A percentile compares a stretch with the other conserved stretches of the same genome.
These are phyloP conservation scores for Manis crassicaudata DNA, from an alignment of 2,797 vertebrate species.

Conservation along the genomic window DNA sequence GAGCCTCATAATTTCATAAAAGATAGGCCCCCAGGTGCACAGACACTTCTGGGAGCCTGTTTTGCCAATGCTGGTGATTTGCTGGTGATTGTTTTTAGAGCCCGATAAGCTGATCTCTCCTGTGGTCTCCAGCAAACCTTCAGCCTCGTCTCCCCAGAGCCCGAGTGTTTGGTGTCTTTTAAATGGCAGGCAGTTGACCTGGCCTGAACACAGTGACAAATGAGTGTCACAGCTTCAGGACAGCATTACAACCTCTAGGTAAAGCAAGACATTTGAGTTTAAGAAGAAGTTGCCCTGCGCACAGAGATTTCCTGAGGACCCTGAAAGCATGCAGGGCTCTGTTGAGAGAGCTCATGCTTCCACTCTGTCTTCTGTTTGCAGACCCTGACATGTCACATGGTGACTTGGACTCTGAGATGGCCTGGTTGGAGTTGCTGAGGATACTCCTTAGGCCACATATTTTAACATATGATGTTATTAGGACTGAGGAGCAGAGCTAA, in stretches of 20 bases:
- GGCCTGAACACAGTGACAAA: not conserved
- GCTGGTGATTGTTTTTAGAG: not conserved
- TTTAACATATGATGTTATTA: not conserved
- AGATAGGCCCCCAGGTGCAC: not conserved
- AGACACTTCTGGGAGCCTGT: not conserved
- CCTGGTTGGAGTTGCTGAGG: not conserved
- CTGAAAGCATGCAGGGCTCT: rapidly evolving
- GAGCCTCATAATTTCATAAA: not conserved
- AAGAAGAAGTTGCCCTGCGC: rapidly evolving
- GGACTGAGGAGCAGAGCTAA: not conserved
- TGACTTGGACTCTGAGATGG: not conserved
- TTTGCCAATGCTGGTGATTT: conserved; percentile 23
- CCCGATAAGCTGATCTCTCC: not conserved
- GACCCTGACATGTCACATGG: not conserved
- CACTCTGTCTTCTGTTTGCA: not conserved
- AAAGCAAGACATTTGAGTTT: rapidly evolving
- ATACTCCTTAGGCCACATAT: not conserved
- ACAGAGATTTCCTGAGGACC: not conserved
- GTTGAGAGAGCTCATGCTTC: not conserved
- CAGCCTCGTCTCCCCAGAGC: not conserved
- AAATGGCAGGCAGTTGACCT: not conserved
- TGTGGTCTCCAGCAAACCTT: not conserved
- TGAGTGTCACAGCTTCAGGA: not conserved
- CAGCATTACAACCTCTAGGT: rapidly evolving
- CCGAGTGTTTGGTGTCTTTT: not conserved